Conservation (phyloP, 2,113 vertebrate genomes). For the Brachyistius frenatus region DNA sequence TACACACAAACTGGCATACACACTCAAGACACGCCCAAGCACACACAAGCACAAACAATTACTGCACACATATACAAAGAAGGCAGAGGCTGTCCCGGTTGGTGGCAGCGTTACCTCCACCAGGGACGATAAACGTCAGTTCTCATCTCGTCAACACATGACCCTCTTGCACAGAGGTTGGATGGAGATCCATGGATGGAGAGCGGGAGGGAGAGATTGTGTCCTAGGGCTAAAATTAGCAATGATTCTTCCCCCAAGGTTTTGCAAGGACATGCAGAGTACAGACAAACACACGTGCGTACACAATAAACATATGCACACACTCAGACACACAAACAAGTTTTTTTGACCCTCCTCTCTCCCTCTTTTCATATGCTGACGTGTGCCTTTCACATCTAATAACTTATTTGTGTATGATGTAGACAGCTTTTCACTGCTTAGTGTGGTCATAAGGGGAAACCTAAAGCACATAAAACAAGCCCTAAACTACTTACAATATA, state of each 20-base stretch:
- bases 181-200: constrained; percentile 69
- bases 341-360: background rate
- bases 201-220: constrained; percentile 58
- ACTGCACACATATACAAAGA: constrained; percentile 29
- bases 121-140: constrained; percentile 75
- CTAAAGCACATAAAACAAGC: background rate
- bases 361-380: constrained; percentile 18
- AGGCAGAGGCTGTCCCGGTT: constrained; percentile 62
- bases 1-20: constrained; percentile 1
- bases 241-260: constrained; percentile 72
- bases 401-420: constrained; percentile 20
- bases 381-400: constrained; percentile 32
- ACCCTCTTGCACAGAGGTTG: constrained; percentile 67
- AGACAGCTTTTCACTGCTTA: background rate
- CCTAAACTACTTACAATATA: background rate
- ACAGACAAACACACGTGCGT: constrained; percentile 38
- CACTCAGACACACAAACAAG: background rate
- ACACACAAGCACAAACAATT: constrained; percentile 5
- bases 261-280: constrained; percentile 73
- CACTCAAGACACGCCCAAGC: background rate
- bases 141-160: constrained; percentile 78
- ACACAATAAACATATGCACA: constrained; percentile 33
- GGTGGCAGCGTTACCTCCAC: constrained; percentile 74
- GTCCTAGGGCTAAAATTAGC: constrained; percentile 83
- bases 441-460: constrained; percentile 11